Percentiles rank a stretch among this genome's conserved stretches.
Conservation (phyloP, 1,140 invertebrate species). For the Trichonephila clavipes region DNA sequence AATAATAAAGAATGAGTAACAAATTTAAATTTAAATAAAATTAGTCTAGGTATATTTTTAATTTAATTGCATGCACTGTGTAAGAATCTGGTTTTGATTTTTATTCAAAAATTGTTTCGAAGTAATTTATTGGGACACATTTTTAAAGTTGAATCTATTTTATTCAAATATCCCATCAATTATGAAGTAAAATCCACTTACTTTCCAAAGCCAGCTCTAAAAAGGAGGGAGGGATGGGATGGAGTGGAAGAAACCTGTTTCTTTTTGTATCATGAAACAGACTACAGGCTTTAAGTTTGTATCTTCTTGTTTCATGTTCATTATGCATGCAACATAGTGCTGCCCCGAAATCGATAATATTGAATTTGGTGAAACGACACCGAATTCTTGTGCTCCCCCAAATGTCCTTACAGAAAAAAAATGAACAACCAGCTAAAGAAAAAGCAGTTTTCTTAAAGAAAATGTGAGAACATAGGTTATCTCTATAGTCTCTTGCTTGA, state of each 20-base stretch:
- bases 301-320: constrained; percentile 38
- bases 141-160: not conserved
- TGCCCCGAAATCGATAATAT: constrained; percentile 53
- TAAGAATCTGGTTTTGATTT: no score
- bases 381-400: constrained; percentile 23
- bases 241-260: not conserved
- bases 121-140: no score
- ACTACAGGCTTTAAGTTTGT: constrained; percentile 26
- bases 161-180: not conserved
- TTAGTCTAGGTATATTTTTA: no score
- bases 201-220: not conserved
- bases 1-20: no score
- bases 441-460: constrained; percentile 45
- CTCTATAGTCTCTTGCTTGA: constrained; percentile 30
- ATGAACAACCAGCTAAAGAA: constrained; percentile 42
- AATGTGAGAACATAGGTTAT: constrained; percentile 33
- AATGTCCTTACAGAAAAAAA: constrained; percentile 55
- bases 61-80: no score
- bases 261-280: constrained; percentile 2
- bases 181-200: not conserved
- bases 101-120: no score
- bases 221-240: no score
- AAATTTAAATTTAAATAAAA: no score
- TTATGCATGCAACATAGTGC: constrained; percentile 52
- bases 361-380: constrained; percentile 60